These are phyloP conservation scores for Dugesia japonica DNA, from an alignment of 2,888 invertebrate genomes.

Conservation along the genomic window DNA sequence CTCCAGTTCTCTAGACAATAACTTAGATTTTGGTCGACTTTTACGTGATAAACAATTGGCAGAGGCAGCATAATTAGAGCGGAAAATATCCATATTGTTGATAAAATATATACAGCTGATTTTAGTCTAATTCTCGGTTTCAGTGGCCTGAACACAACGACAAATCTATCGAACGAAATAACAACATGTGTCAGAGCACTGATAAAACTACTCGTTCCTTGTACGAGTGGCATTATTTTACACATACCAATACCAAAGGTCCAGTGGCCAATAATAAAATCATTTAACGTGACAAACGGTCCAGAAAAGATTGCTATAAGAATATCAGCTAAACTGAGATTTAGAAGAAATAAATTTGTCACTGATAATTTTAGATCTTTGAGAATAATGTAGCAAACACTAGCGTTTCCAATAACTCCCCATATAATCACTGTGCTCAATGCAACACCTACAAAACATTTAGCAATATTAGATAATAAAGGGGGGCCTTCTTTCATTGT, in stretches of 20 bases:
- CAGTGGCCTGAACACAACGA: constrained; percentile 28
- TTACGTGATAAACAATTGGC: not conserved
- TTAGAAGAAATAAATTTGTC: constrained; percentile 29
- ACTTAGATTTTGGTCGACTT: not conserved
- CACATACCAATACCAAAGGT: constrained; percentile 17
- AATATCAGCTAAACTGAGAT: constrained; percentile 28
- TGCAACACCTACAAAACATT: not conserved
- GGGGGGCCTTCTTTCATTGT: no score
- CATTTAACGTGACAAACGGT: constrained; percentile 22
- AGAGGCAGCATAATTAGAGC: not conserved
- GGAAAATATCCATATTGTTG: not conserved
- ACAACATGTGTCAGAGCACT: constrained; percentile 29
- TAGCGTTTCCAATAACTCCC: constrained; percentile 3
- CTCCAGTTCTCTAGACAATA: not conserved
- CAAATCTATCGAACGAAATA: constrained; percentile 28
- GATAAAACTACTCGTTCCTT: constrained; percentile 10
- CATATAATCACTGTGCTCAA: not conserved
- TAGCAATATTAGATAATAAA: no score
- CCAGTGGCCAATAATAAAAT: constrained; percentile 24
- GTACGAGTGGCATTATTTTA: constrained; percentile 12
- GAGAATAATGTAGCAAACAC: constrained; percentile 16
- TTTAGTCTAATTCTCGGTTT: not conserved
- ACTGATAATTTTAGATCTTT: constrained; percentile 20
- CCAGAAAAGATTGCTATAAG: not conserved
- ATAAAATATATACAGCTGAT: not conserved